Evolutionary conservation across 2,888 invertebrate genomes (phyloP).

Genomic region (Amphipoea oculea): DNA sequence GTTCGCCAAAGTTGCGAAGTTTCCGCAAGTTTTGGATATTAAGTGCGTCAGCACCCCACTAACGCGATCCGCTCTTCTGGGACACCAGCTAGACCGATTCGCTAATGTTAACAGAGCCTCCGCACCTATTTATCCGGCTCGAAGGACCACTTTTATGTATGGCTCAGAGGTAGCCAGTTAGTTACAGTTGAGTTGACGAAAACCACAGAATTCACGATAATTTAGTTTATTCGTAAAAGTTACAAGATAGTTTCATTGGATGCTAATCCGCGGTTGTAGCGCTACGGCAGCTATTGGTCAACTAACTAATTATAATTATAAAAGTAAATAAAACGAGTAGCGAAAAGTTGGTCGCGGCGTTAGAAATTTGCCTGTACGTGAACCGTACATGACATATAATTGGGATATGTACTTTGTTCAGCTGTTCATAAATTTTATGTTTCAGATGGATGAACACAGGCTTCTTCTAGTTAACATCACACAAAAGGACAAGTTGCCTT

Average conservation of each 20-base stretch:
- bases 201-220: too few species aligned
- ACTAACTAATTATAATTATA: neutral
- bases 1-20: neutral
- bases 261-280: too few species aligned
- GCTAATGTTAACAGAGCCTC: neutral
- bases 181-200: too few species aligned
- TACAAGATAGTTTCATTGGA: too few species aligned
- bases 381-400: neutral
- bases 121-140: neutral
- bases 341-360: neutral
- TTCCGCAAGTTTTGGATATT: neutral
- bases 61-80: neutral
- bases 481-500: conserved; percentile 90
- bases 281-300: too few species aligned
- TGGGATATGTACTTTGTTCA: neutral
- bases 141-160: neutral
- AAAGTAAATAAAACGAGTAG: neutral
- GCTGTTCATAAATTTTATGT: conserved; percentile 41
- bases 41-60: neutral
- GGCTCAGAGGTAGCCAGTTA: neutral
- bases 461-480: conserved; percentile 92
- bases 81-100: neutral
- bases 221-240: too few species aligned
- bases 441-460: conserved; percentile 88
- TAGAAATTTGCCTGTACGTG: neutral